Base-by-base conservation (phyloP, 2,113 vertebrate species). In the Heloderma charlesbogerti region DNA sequence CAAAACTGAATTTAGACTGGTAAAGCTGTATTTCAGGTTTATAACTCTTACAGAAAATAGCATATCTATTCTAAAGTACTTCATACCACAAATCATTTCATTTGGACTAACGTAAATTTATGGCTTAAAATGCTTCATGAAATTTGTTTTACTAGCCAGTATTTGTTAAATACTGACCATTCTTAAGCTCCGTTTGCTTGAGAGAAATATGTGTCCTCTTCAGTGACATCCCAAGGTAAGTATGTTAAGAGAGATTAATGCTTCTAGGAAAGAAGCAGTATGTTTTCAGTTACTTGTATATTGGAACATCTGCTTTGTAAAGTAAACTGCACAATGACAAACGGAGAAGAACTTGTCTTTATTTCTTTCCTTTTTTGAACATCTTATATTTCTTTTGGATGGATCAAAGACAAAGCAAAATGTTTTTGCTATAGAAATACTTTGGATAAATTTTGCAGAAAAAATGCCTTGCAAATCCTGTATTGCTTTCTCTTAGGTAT, bases 121-220 rank as follows among this genome's bases (percentile, higher is more conserved):
- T 98, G 97, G 97, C 97, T 98, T 98, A 98, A 98, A 98, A 97
- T 98, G 97, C 97, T 97, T 95, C 91, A 54, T 94, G 77, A 86
- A 94, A 51, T 95, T 95, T 92, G 86, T 93, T 96, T 96, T 87
- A 94, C 93, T 97, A 89, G 92, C 92, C 92, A 89, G 37, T 94
- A 88, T 94, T 89, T 91, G 88, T 93, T 92, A 94, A 94, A 95
- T 94, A 92, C 88, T 91, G 93, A 89, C 96, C 94, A 96, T 54
- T 96, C 87, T 96, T 95, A 92, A 97, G 92, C 94, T 97, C 94
- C 90, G 77, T 96, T 96, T 95, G 95, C 93, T 96, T 95, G 92
- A 94, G 94, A 94, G 95, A 96, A 92, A 57, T 94, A 97, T 96
- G 93, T 95, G 91, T 94, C 92, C 75, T 96, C 97, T 94, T 90